Evolutionary conservation across 2,797 vertebrate species (phyloP), one percentile per base, ranked within the genome.

Genomic region (Emys orbicularis): DNA sequence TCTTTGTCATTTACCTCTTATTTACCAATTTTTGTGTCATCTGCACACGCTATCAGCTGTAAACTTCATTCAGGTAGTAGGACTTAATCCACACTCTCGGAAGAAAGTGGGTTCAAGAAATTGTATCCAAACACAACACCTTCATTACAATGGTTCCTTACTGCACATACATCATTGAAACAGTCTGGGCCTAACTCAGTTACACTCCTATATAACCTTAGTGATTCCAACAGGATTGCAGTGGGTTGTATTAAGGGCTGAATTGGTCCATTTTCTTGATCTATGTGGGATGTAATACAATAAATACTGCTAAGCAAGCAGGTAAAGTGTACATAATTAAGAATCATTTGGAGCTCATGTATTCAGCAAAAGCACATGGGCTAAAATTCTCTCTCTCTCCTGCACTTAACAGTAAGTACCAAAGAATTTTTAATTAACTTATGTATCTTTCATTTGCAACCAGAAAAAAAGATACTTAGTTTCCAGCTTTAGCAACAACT

Each of bases 171-270:
- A 91, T 90, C 90, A 96, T 1, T 90, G 90, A 91, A 68, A 79
- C 74, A 83, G 87, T 97, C 91, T 76, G 90, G 82, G 83, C 74
- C 50, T 61, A 82, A 84, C 77, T 92, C 87, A 92, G 96, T 86
- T 87, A 65, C 89, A 91, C 44, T 53, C 50, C 61, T 72, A 83
- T 92, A 74, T 13, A 29, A 31, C 37, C 80, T 21, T 12, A 86
- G 84, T 79, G 54, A 91, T 84, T 90, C 91, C 82, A 91, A 76
- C 4, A 93, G 76, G 23, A 83, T 50, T 95, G 88, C 1, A 12
- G 79, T 96, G 92, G 93, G 90, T 94, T 81, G 86, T 86, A 79
- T 83, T 88, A 95, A 93, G 59, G 34, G 94, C 84, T 83, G 91
- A 93, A 89, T 52, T 88, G 74, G 94, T 82, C 80, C 84, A 6